Evolutionary conservation across 2,113 vertebrate genomes (phyloP).

Genomic region (Phycodurus eques): DNA sequence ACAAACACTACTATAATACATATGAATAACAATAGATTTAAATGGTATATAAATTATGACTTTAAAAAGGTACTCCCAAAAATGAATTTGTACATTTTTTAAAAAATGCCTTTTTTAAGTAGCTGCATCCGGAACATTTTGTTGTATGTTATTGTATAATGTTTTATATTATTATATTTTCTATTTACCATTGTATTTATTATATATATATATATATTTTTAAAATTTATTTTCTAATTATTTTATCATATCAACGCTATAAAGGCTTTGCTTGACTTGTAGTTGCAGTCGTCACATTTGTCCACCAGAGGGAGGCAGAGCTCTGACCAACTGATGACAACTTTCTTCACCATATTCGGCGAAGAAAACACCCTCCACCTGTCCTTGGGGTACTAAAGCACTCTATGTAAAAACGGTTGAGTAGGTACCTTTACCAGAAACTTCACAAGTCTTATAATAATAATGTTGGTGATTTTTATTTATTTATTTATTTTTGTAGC

Average conservation of each 20-base stretch:
- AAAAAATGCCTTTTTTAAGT: no score
- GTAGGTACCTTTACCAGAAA: background rate
- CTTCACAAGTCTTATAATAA: no score
- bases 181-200: no score
- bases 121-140: no score
- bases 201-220: no score
- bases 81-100: no score
- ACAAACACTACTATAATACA: no score
- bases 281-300: background rate
- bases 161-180: no score
- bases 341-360: background rate
- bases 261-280: background rate
- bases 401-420: background rate
- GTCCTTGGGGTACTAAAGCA: background rate
- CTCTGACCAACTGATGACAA: background rate
- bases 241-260: background rate
- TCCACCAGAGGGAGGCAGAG: slow-evolving; percentile 56
- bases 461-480: background rate
- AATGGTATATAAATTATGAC: no score
- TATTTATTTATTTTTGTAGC: background rate
- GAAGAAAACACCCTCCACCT: background rate
- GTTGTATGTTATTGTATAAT: no score
- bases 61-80: no score
- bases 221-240: background rate
- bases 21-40: no score